Evolutionary conservation across 2,888 invertebrate genomes (phyloP).

Genomic region (Heteromyza rotundicornis): DNA sequence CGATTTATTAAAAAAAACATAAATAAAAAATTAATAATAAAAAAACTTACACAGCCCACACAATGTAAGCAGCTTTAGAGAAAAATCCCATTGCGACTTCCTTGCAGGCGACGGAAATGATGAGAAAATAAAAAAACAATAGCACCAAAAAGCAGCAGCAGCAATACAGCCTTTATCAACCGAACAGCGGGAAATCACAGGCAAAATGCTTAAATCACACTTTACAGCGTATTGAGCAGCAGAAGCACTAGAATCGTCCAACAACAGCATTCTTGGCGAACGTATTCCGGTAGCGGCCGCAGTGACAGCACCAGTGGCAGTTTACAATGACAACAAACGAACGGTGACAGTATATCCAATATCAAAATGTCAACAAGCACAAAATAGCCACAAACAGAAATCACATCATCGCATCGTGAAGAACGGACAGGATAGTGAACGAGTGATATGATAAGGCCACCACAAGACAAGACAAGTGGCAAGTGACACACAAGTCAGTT

Average conservation of each 20-base stretch:
- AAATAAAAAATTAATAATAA: no score
- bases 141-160: background rate
- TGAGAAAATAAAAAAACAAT: slow-evolving; percentile 5
- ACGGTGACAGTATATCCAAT: background rate
- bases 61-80: slow-evolving; percentile 78
- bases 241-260: slow-evolving; percentile 11
- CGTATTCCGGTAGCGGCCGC: background rate
- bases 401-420: no score
- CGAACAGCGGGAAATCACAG: background rate
- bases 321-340: no score
- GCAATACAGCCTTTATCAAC: slow-evolving; percentile 16
- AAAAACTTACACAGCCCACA: slow-evolving; percentile 80
- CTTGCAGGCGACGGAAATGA: slow-evolving; percentile 16
- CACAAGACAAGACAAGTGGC: no score
- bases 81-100: slow-evolving; percentile 71
- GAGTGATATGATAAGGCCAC: no score
- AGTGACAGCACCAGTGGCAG: background rate
- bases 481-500: no score
- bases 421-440: no score
- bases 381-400: no score
- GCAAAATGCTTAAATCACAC: background rate
- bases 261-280: slow-evolving; percentile 26
- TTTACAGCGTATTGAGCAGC: background rate
- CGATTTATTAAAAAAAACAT: no score
- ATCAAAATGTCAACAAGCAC: no score